A percentile compares a stretch with the other conserved stretches of the same genome.
phyloP scores from a whole-genome alignment of 2,797 vertebrate genomes.

The Helicolenus hilgendorfi region DNA sequence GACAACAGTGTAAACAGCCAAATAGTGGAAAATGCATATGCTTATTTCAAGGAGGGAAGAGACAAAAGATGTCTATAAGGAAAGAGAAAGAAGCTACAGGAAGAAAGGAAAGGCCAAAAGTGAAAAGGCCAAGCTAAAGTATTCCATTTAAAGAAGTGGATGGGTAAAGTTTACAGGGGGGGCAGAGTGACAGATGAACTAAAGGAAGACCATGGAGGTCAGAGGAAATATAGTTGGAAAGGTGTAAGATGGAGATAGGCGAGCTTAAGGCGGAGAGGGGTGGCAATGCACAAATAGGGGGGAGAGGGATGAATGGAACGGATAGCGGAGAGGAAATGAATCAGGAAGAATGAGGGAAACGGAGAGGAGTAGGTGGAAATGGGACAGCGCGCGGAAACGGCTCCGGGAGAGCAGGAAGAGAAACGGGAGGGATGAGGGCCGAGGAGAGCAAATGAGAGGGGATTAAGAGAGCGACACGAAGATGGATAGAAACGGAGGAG shows the following conservation, averaged over 20 bases:
- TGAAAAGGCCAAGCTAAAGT: constrained; percentile 35
- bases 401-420: constrained; percentile 46
- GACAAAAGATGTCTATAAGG: constrained; percentile 3
- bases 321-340: constrained; percentile 75
- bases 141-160: constrained; percentile 36
- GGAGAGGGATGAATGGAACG: constrained; percentile 65
- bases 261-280: constrained; percentile 40
- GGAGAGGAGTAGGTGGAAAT: constrained; percentile 78
- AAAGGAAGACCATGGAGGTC: constrained; percentile 48
- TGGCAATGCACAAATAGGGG: constrained; percentile 52
- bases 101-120: constrained; percentile 4
- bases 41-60: constrained; percentile 16
- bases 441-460: constrained; percentile 81
- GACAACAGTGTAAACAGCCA: constrained; percentile 8
- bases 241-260: constrained; percentile 26
- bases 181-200: constrained; percentile 33
- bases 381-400: constrained; percentile 59
- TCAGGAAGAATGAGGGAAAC: constrained; percentile 78
- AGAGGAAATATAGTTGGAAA: constrained; percentile 60
- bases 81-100: neutral
- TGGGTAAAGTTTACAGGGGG: constrained; percentile 37
- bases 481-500: constrained; percentile 84
- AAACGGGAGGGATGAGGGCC: constrained; percentile 66
- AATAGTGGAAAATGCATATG: constrained; percentile 13
- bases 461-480: constrained; percentile 85